Evolutionary conservation across 2,797 vertebrate species (phyloP).

Genomic region (Rallus crepitans): DNA sequence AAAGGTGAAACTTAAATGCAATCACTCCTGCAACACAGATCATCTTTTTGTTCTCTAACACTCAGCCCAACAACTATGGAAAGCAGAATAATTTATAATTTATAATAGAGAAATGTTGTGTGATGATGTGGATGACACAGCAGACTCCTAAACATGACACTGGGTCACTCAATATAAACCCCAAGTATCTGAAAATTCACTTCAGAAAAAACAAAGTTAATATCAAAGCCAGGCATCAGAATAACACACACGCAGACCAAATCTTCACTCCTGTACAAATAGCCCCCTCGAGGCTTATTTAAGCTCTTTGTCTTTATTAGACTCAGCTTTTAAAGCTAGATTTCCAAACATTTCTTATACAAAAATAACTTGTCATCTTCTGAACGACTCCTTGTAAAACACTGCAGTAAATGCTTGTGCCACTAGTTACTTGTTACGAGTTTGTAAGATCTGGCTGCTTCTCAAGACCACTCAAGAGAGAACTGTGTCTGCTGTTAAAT

Average conservation of each 20-base stretch:
- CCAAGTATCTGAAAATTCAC: background rate
- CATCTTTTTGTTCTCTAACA: background rate
- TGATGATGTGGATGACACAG: background rate
- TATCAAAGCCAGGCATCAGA: slow-evolving; percentile 12
- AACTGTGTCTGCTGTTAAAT: slow-evolving; percentile 16
- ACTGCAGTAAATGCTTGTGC: background rate
- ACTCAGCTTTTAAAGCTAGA: slow-evolving; percentile 16
- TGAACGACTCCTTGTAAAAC: slow-evolving; percentile 1
- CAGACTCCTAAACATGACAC: background rate
- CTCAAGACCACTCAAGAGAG: background rate
- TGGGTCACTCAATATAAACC: background rate
- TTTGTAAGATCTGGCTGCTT: background rate
- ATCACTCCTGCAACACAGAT: background rate
- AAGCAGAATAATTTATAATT: background rate
- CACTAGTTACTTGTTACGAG: background rate
- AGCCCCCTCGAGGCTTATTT: background rate
- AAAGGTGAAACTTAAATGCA: background rate
- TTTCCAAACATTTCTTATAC: slow-evolving; percentile 30
- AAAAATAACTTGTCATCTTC: background rate
- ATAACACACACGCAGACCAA: slow-evolving; percentile 7
- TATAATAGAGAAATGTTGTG: rapidly evolving
- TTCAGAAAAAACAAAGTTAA: slow-evolving; percentile 41
- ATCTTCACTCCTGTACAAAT: slow-evolving; percentile 29
- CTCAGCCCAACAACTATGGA: background rate
- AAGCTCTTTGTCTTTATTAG: slow-evolving; percentile 10